These are phyloP conservation scores for Speoplatyrhinus poulsoni DNA, from an alignment of 2,113 vertebrate genomes.

Conservation along the genomic window DNA sequence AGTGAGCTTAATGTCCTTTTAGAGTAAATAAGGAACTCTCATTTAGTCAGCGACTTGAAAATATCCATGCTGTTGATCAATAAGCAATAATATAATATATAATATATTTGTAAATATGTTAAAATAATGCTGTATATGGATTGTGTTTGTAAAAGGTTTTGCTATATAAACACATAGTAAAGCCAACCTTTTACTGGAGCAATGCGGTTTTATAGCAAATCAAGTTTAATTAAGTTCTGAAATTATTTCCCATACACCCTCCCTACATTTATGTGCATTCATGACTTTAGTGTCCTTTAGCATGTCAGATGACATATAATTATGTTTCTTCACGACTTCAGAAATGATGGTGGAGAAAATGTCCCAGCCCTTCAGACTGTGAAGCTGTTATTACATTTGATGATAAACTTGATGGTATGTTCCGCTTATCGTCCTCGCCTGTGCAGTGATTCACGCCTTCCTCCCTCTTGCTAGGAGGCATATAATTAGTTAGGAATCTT, in stretches of 20 bases:
- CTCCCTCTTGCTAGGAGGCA: not conserved
- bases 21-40: not conserved
- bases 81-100: not conserved
- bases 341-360: conserved; percentile 30
- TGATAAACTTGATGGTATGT: conserved; percentile 19
- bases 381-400: conserved; percentile 7
- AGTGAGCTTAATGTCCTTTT: conserved; percentile 14
- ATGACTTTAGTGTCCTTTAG: conserved; percentile 15
- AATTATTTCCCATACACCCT: no score
- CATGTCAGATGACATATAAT: conserved; percentile 16
- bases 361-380: conserved; percentile 7
- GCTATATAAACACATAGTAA: no score
- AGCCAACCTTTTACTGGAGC: no score
- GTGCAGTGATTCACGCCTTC: conserved; percentile 4
- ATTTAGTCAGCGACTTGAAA: not conserved
- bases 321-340: conserved; percentile 24
- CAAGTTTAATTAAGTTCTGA: no score
- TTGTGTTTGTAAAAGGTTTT: no score
- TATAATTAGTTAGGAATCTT: conserved; percentile 25
- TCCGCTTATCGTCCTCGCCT: not conserved
- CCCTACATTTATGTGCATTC: not conserved
- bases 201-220: no score
- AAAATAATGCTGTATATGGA: no score
- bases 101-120: no score
- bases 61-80: not conserved